Percentiles rank a stretch among this genome's conserved stretches.
Conservation (phyloP, 2,797 vertebrate species). For the Macropodus opercularis region DNA sequence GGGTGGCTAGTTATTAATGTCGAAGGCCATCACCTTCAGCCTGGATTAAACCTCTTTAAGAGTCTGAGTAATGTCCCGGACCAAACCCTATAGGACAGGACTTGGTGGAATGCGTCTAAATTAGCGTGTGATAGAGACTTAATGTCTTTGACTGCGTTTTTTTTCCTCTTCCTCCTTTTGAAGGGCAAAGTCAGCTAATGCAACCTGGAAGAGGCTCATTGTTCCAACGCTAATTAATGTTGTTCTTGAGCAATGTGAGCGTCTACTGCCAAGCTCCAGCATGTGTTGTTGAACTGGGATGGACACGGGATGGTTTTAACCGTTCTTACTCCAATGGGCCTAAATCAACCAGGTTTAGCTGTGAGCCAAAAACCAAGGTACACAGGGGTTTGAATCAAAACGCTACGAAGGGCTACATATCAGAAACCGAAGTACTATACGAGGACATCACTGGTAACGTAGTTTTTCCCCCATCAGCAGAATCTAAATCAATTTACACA, state of each 20-base stretch:
- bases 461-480: too few relatives aligned
- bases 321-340: too few relatives aligned
- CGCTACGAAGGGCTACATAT: too few relatives aligned
- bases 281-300: constrained; percentile 28
- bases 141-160: constrained; percentile 50
- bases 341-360: too few relatives aligned
- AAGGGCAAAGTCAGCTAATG: constrained; percentile 51
- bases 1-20: constrained; percentile 75
- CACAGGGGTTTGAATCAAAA: too few relatives aligned
- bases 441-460: too few relatives aligned
- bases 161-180: constrained; percentile 38
- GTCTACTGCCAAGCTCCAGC: constrained; percentile 40
- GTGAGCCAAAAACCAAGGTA: too few relatives aligned
- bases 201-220: constrained; percentile 50
- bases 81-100: constrained; percentile 60
- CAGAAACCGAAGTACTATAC: too few relatives aligned
- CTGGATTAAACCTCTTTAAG: constrained; percentile 67
- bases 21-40: constrained; percentile 73
- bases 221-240: constrained; percentile 50
- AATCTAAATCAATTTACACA: too few relatives aligned
- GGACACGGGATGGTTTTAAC: too few relatives aligned
- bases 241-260: constrained; percentile 59
- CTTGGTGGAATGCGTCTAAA: constrained; percentile 71
- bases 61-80: constrained; percentile 61
- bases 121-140: constrained; percentile 71